Evolutionary conservation across 2,797 vertebrate genomes (phyloP).

Genomic region (Gila robusta): DNA sequence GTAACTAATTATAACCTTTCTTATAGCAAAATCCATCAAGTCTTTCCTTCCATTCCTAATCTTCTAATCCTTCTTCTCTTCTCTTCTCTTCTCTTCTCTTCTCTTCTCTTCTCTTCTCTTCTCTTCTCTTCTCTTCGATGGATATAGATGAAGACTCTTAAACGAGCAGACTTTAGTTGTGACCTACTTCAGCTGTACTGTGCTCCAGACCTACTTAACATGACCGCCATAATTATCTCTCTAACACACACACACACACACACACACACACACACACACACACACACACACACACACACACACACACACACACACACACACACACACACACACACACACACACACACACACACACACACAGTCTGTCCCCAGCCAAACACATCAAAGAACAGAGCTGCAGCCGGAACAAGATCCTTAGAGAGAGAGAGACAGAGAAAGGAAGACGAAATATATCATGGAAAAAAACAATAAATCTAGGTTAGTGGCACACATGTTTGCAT

Average conservation of each 20-base stretch:
- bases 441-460: slow-evolving; percentile 41
- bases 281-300: slow-evolving; percentile 17
- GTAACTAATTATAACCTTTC: slow-evolving; percentile 12
- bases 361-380: slow-evolving; percentile 50
- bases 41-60: slow-evolving; percentile 20
- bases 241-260: slow-evolving; percentile 14
- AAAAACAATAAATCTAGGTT: slow-evolving; percentile 57
- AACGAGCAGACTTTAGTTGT: slow-evolving; percentile 51
- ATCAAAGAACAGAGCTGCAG: slow-evolving; percentile 49
- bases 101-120: not conserved
- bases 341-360: slow-evolving; percentile 27
- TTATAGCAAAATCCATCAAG: slow-evolving; percentile 24
- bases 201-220: slow-evolving; percentile 58
- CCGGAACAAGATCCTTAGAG: slow-evolving; percentile 45
- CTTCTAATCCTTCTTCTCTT: not conserved
- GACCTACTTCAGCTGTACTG: slow-evolving; percentile 63
- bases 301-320: slow-evolving; percentile 22
- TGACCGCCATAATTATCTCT: slow-evolving; percentile 56
- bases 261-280: slow-evolving; percentile 21
- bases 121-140: not conserved
- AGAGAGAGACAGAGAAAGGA: slow-evolving; percentile 9
- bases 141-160: slow-evolving; percentile 44
- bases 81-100: not conserved
- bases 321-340: slow-evolving; percentile 18
- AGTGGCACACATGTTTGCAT: slow-evolving; percentile 50